Conservation (phyloP, 2,888 invertebrate species). For the Apamea anceps region DNA sequence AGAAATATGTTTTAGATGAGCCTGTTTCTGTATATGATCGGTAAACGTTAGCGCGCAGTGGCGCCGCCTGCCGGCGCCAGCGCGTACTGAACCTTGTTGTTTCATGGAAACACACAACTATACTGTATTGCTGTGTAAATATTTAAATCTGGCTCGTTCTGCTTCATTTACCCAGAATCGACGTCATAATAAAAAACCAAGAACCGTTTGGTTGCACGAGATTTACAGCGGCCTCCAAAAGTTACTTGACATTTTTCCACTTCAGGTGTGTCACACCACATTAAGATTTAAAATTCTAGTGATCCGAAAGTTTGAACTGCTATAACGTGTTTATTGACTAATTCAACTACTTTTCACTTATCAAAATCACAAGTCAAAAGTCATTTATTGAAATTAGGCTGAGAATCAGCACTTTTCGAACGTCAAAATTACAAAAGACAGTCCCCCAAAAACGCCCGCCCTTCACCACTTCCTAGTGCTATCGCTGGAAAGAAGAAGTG, state of each 20-base stretch:
- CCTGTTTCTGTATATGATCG: slow-evolving; percentile 66
- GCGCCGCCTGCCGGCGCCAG: neutral
- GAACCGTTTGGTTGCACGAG: neutral
- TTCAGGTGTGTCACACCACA: neutral
- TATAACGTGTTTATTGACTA: no score
- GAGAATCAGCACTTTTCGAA: no score
- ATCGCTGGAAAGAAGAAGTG: no score
- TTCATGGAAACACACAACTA: neutral
- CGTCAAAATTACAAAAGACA: no score
- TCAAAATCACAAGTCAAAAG: no score
- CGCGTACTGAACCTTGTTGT: slow-evolving; percentile 2
- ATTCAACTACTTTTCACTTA: no score
- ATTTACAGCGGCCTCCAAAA: neutral
- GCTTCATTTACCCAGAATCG: neutral
- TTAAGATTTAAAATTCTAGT: neutral
- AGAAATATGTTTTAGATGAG: slow-evolving; percentile 72
- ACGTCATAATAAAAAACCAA: neutral
- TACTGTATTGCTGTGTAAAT: slow-evolving; percentile 8
- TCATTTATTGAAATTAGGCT: no score
- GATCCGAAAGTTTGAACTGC: no score
- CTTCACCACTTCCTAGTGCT: no score
- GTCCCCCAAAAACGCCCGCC: no score
- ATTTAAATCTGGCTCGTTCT: slow-evolving; percentile 11
- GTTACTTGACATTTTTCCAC: neutral
- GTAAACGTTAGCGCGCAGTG: neutral